These are phyloP conservation scores for Suncus etruscus DNA, from an alignment of 2,113 vertebrate genomes.

Conservation along the genomic window DNA sequence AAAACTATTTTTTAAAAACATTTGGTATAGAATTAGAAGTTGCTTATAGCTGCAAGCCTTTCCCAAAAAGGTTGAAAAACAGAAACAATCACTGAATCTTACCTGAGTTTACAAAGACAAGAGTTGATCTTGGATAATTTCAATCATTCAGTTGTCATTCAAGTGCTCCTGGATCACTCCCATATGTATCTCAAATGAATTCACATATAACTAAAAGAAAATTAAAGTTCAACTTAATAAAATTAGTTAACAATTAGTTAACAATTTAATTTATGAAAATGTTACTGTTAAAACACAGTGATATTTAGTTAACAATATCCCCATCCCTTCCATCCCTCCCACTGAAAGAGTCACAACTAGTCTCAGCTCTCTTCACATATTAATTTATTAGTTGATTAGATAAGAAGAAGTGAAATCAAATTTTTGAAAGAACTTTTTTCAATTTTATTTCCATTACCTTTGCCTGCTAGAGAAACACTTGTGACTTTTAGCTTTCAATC, in stretches of 20 bases:
- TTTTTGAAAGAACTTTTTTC: not conserved
- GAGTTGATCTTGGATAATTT: not conserved
- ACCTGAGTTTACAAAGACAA: not conserved
- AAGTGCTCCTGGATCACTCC: not conserved
- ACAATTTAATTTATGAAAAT: not conserved
- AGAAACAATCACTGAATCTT: not conserved
- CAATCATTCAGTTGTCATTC: not conserved
- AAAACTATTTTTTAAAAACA: not conserved
- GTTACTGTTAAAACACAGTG: not conserved
- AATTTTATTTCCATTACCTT: slow-evolving; percentile 1
- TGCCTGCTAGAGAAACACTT: not conserved
- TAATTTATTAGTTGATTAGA: not conserved
- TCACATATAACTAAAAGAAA: slow-evolving; percentile 52
- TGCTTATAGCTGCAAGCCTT: not conserved
- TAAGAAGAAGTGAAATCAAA: not conserved
- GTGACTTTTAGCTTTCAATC: not conserved
- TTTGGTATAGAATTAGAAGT: not conserved
- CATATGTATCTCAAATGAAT: not conserved
- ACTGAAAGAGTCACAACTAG: not conserved
- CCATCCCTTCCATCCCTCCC: rapidly evolving
- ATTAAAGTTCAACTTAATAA: not conserved
- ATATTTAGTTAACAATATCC: not conserved
- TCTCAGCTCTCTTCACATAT: not conserved
- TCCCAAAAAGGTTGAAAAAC: not conserved
- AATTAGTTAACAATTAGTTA: not conserved